Percentiles rank a stretch among this genome's conserved stretches.
Evolutionary conservation across 2,113 vertebrate species (phyloP).

Genomic region (Plectropomus leopardus): DNA sequence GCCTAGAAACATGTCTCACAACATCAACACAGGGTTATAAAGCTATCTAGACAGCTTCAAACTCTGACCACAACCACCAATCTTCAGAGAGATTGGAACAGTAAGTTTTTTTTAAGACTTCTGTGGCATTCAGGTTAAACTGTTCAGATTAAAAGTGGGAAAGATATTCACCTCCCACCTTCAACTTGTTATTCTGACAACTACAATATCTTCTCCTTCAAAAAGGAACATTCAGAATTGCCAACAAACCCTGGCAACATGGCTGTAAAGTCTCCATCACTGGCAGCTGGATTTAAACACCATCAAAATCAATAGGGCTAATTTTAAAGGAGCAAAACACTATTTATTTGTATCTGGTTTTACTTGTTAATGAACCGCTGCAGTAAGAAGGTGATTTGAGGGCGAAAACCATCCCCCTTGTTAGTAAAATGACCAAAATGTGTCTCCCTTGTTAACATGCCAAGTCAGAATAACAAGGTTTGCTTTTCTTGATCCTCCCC

Average conservation of each 20-base stretch:
- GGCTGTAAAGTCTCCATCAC: neutral
- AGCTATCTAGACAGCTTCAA: neutral
- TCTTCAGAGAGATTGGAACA: neutral
- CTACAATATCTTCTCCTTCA: neutral
- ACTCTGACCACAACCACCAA: neutral
- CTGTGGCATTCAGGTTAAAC: neutral
- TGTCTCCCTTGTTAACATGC: too few relatives aligned
- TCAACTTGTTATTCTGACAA: neutral
- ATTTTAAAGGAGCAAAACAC: neutral
- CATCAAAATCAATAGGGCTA: neutral
- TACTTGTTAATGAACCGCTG: neutral
- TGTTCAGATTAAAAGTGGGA: neutral
- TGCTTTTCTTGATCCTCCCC: neutral
- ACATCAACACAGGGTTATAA: conserved; percentile 8
- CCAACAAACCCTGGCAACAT: neutral
- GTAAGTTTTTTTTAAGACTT: neutral
- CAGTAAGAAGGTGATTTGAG: neutral
- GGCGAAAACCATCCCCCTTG: too few relatives aligned
- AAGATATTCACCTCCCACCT: neutral
- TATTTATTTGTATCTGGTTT: neutral
- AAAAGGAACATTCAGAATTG: neutral
- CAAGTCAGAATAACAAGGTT: neutral
- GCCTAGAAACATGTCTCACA: neutral
- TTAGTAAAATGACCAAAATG: too few relatives aligned
- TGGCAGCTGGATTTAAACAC: neutral